phyloP scores from a whole-genome alignment of 2,888 invertebrate genomes.

The Macroteleia sp. region DNA sequence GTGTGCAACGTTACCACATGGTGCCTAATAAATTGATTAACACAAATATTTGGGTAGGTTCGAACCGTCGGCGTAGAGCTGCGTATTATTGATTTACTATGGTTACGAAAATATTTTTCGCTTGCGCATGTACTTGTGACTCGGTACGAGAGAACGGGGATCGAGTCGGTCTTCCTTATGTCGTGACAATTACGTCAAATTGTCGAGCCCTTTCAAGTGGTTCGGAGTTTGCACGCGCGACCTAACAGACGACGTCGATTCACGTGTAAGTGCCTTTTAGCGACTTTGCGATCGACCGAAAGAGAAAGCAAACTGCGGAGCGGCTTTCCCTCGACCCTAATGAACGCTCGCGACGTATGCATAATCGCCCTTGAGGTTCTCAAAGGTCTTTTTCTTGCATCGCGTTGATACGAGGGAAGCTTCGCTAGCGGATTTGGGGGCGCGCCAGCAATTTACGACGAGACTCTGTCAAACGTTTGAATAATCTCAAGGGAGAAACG shows the following conservation, averaged over 20 bases:
- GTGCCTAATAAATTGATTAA: too few relatives aligned
- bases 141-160: too few relatives aligned
- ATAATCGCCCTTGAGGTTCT: slow-evolving; percentile 54
- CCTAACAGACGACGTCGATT: slow-evolving; percentile 27
- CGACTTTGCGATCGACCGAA: slow-evolving; percentile 25
- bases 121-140: slow-evolving; percentile 7
- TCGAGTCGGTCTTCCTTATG: slow-evolving; percentile 17
- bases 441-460: slow-evolving; percentile 19
- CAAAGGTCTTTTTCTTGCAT: slow-evolving; percentile 49
- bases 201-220: slow-evolving; percentile 31
- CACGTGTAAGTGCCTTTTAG: slow-evolving; percentile 49
- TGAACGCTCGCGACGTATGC: slow-evolving; percentile 50
- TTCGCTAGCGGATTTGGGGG: slow-evolving; percentile 9
- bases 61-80: too few relatives aligned
- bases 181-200: slow-evolving; percentile 48
- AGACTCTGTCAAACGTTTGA: slow-evolving; percentile 31
- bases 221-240: slow-evolving; percentile 21
- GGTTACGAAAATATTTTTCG: background rate
- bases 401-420: background rate
- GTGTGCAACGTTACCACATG: too few relatives aligned
- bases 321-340: slow-evolving; percentile 43
- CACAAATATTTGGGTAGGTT: too few relatives aligned
- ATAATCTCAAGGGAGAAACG: slow-evolving; percentile 28
- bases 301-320: slow-evolving; percentile 35
- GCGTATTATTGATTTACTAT: background rate